Conservation (phyloP, 1,140 invertebrate genomes). For the Orius laevigatus region DNA sequence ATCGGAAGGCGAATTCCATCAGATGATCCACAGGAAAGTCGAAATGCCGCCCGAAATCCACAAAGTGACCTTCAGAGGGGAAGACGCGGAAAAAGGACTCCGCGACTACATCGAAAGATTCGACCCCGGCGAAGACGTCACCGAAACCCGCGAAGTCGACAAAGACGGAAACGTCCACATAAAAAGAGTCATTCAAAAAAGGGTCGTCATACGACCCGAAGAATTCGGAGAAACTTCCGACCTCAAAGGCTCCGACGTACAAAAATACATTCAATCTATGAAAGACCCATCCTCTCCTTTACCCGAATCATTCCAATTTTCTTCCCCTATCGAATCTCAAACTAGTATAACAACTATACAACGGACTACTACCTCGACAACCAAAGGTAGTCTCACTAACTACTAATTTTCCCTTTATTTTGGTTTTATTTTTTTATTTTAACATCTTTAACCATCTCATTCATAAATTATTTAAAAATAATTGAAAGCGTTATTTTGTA, state of each 20-base stretch:
- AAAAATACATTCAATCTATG: constrained; percentile 20
- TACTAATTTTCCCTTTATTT: constrained; percentile 4
- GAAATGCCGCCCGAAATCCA: constrained; percentile 33
- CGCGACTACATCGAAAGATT: constrained; percentile 33
- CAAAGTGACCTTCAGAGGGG: constrained; percentile 36
- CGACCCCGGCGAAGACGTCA: constrained; percentile 31
- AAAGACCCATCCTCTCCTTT: constrained; percentile 2
- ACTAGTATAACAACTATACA: background rate
- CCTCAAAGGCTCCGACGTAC: constrained; percentile 20
- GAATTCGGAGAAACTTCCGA: constrained; percentile 19
- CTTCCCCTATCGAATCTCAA: background rate
- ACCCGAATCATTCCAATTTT: background rate
- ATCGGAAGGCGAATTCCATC: constrained; percentile 26
- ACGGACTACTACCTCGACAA: constrained; percentile 6
- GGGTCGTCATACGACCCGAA: constrained; percentile 29
- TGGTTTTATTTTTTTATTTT: no score
- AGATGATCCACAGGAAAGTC: constrained; percentile 30
- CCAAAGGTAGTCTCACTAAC: constrained; percentile 5
- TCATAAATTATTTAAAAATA: background rate
- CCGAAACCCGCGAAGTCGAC: constrained; percentile 32
- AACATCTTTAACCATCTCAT: background rate
- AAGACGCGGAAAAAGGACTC: constrained; percentile 32
- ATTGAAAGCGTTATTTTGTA: constrained; percentile 8
- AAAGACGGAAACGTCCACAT: constrained; percentile 33
- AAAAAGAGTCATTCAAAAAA: constrained; percentile 31